Conservation (phyloP, 2,113 vertebrate genomes). For the Callipepla californica region DNA sequence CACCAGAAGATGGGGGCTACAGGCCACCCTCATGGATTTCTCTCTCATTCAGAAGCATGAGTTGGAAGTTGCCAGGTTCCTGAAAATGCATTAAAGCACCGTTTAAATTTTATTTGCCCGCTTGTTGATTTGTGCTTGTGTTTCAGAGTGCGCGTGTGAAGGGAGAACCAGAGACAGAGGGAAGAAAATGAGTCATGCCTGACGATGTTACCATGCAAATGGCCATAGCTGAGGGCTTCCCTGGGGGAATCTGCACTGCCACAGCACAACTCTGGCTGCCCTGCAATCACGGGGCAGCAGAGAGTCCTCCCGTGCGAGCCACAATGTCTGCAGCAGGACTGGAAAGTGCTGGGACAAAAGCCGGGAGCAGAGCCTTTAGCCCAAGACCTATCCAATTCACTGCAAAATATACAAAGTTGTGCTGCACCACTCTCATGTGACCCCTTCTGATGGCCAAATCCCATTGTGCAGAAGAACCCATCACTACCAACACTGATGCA, state of each 20-base stretch:
- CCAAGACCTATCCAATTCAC: neutral
- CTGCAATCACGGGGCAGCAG: constrained; percentile 44
- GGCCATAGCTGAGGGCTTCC: constrained; percentile 42
- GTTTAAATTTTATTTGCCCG: constrained; percentile 28
- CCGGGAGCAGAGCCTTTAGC: too few species aligned
- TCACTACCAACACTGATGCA: neutral
- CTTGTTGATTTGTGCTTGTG: constrained; percentile 8
- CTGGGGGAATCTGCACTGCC: constrained; percentile 43
- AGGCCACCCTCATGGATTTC: neutral
- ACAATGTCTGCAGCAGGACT: constrained; percentile 27
- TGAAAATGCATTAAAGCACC: constrained; percentile 6
- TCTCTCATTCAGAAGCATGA: neutral
- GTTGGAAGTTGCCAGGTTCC: neutral
- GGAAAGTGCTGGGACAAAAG: neutral
- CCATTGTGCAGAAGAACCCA: neutral
- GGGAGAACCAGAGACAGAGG: constrained; percentile 22
- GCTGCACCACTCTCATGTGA: neutral
- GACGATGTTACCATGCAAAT: constrained; percentile 45
- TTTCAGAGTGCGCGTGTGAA: neutral
- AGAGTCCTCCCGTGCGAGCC: constrained; percentile 23
- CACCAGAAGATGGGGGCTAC: neutral
- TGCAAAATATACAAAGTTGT: neutral
- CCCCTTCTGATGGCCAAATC: neutral
- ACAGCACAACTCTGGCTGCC: constrained; percentile 49
- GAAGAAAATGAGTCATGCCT: constrained; percentile 62